These are phyloP conservation scores for Drosophila serrata DNA, from an alignment of 1,140 invertebrate genomes.

Conservation along the genomic window DNA sequence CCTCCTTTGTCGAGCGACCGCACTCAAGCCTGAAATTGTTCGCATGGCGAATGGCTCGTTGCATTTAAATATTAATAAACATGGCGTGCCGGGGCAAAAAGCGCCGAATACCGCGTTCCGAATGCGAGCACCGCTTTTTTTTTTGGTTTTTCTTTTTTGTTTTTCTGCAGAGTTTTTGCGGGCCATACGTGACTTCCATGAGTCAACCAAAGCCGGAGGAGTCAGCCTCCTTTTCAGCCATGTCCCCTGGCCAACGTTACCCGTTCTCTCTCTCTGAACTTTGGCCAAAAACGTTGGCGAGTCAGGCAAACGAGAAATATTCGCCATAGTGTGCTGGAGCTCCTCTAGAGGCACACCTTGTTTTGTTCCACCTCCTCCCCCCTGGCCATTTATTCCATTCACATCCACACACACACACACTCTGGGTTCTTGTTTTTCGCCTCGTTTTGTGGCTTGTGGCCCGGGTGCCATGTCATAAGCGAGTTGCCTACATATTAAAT, in stretches of 20 bases:
- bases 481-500: conserved; percentile 54
- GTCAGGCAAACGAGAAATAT: conserved; percentile 70
- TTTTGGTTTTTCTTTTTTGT: conserved; percentile 14
- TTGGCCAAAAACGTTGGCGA: conserved; percentile 72
- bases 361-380: not conserved
- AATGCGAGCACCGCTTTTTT: conserved; percentile 60
- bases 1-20: not conserved
- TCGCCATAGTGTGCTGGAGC: conserved; percentile 32
- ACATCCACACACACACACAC: no score
- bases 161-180: conserved; percentile 26
- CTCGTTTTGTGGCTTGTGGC: conserved; percentile 43
- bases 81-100: conserved; percentile 77
- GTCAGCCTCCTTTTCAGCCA: conserved; percentile 17
- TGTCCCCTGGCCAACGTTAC: conserved; percentile 7
- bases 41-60: conserved; percentile 72
- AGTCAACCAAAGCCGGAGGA: conserved; percentile 61
- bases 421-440: conserved; percentile 64
- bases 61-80: conserved; percentile 84
- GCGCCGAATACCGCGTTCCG: conserved; percentile 66
- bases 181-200: conserved; percentile 77
- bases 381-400: conserved; percentile 48
- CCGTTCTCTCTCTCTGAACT: conserved; percentile 61
- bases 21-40: conserved; percentile 81
- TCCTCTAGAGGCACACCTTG: conserved; percentile 60
- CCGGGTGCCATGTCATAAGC: conserved; percentile 50